These are phyloP conservation scores for Gymnobelideus leadbeateri DNA, from an alignment of 2,113 vertebrate genomes.

Conservation along the genomic window DNA sequence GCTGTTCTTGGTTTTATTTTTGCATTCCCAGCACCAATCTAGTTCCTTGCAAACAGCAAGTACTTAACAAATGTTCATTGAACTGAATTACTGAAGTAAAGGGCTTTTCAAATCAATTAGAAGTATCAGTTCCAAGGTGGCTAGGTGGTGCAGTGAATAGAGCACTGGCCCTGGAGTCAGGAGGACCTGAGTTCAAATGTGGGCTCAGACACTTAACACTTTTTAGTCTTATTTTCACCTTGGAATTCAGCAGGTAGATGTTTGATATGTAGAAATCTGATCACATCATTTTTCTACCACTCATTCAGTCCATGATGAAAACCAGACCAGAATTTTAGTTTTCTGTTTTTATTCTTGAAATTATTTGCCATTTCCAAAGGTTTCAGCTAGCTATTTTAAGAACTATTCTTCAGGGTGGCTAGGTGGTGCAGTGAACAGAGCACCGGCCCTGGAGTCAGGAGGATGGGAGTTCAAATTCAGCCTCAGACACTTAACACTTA, in stretches of 20 bases:
- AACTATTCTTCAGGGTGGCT: neutral
- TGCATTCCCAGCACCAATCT: neutral
- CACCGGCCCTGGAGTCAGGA: too few relatives aligned
- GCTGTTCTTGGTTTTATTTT: neutral
- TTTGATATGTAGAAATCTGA: neutral
- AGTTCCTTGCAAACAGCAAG: neutral
- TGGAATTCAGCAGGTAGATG: neutral
- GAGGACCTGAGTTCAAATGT: too few relatives aligned
- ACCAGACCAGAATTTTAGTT: conserved; percentile 13
- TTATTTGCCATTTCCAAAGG: neutral
- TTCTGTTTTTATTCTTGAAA: conserved; percentile 11
- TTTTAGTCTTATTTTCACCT: conserved; percentile 44
- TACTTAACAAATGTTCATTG: neutral
- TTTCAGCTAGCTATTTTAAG: conserved; percentile 21
- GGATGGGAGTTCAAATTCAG: too few relatives aligned
- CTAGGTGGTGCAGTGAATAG: too few relatives aligned
- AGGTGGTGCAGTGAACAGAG: too few relatives aligned
- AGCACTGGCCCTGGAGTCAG: too few relatives aligned
- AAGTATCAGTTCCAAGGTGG: neutral
- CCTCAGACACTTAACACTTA: too few relatives aligned
- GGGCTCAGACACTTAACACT: too few relatives aligned
- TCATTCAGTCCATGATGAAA: neutral
- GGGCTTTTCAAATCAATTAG: neutral
- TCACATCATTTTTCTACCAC: neutral
- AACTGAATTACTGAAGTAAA: neutral